These are phyloP conservation scores for Pycnomerus fuliginosus DNA, from an alignment of 2,888 invertebrate species.

Conservation along the genomic window DNA sequence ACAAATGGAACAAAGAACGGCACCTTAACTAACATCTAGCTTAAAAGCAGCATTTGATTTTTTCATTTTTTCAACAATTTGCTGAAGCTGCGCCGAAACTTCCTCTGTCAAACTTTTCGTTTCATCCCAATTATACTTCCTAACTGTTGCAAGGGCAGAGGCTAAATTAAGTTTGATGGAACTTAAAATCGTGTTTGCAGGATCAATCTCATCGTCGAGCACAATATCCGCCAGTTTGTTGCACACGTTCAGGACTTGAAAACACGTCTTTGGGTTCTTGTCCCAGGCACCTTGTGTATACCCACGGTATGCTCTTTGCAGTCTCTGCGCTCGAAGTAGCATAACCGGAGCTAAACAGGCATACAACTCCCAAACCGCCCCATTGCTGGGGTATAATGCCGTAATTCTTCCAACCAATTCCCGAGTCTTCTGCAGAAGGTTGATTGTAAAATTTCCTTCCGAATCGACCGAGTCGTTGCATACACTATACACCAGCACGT, in stretches of 20 bases:
- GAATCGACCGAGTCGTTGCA: constrained; percentile 53
- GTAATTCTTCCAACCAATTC: constrained; percentile 76
- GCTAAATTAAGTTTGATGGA: constrained; percentile 44
- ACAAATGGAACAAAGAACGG: constrained; percentile 2
- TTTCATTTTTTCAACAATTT: constrained; percentile 34
- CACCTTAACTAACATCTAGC: constrained; percentile 6
- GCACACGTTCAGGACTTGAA: constrained; percentile 60
- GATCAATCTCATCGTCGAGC: constrained; percentile 51
- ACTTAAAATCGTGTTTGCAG: constrained; percentile 41
- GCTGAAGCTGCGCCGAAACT: constrained; percentile 35
- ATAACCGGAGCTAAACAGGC: constrained; percentile 66
- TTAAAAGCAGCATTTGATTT: constrained; percentile 9
- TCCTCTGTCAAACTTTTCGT: constrained; percentile 42
- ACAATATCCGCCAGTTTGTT: constrained; percentile 57
- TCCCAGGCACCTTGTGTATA: constrained; percentile 66
- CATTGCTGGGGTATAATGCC: constrained; percentile 65
- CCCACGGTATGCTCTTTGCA: constrained; percentile 76
- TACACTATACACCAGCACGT: constrained; percentile 61
- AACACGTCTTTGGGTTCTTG: constrained; percentile 59
- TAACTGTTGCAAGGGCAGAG: constrained; percentile 50
- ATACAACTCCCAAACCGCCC: constrained; percentile 80
- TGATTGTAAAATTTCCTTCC: constrained; percentile 56
- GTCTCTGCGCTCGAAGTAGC: constrained; percentile 65
- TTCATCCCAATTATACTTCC: constrained; percentile 49
- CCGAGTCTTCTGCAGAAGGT: constrained; percentile 53